These are phyloP conservation scores for Acanthopleura granulata DNA, from an alignment of 2,888 invertebrate species.

Conservation along the genomic window DNA sequence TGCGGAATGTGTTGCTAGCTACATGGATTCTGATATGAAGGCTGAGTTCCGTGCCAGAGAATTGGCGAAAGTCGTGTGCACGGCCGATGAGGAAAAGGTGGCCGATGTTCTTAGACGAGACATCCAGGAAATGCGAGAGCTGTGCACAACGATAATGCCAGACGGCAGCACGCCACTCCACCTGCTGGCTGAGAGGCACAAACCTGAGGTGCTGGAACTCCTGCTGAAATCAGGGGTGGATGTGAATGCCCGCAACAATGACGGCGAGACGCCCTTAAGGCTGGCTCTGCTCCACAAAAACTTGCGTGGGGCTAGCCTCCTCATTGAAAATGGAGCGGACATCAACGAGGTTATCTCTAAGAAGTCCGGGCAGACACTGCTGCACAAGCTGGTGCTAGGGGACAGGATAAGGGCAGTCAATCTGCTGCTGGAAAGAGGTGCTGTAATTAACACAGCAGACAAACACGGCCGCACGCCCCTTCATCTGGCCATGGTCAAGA, in stretches of 20 bases:
- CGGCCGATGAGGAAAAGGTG: slow-evolving; percentile 42
- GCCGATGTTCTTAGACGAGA: slow-evolving; percentile 38
- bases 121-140: slow-evolving; percentile 39
- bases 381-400: slow-evolving; percentile 51
- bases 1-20: background rate
- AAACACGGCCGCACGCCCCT: slow-evolving; percentile 45
- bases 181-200: slow-evolving; percentile 45
- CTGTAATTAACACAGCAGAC: slow-evolving; percentile 45
- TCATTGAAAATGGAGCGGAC: slow-evolving; percentile 53
- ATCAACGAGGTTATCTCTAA: slow-evolving; percentile 48
- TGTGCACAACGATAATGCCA: slow-evolving; percentile 50
- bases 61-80: slow-evolving; percentile 40
- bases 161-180: slow-evolving; percentile 55
- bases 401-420: slow-evolving; percentile 43
- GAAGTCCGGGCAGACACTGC: slow-evolving; percentile 44
- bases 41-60: slow-evolving; percentile 21
- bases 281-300: slow-evolving; percentile 48
- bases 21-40: background rate
- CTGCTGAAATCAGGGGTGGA: slow-evolving; percentile 49
- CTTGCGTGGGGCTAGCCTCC: slow-evolving; percentile 41
- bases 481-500: slow-evolving; percentile 48
- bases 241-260: slow-evolving; percentile 51
- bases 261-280: slow-evolving; percentile 47
- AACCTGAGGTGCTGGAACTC: slow-evolving; percentile 43
- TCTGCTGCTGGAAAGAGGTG: slow-evolving; percentile 47